Base-by-base conservation (phyloP, 2,113 vertebrate species). In the Crotalus helleri region DNA sequence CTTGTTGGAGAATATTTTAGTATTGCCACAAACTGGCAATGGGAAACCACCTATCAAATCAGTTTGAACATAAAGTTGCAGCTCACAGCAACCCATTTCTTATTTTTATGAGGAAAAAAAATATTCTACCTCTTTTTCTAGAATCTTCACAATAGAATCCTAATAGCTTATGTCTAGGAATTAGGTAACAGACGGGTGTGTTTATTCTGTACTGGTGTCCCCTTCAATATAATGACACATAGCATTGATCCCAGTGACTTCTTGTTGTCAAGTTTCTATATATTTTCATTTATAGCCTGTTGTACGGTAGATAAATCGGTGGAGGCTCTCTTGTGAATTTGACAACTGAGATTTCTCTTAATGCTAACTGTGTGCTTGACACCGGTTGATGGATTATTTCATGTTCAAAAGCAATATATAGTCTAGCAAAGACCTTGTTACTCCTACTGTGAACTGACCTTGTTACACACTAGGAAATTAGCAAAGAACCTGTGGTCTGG, bases 371-470 rank as follows among this genome's bases (percentile, higher is more conserved):
- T 96, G 92, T 95, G 69, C 91, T 93, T 95, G 95, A 90, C 96
- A 97, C 33, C 24, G 94, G 91, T 91, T 96, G 96, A 97, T 95
- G 90, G 94, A 96, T 97, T 95, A 96, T 89, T 89, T 94, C 86
- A 94, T 81, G 53, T 95, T 96, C 94, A 95, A 91, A 94, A 94
- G 92, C 54, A 92, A 51, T 93, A 86, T 90, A 86, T 90, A 39
- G 92, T 94, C 92, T 93, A 94, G 89, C 91, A 94, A 58, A 92
- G 55, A 92, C 95, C 51, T 53, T 61, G 21, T 5, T 85, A 21
- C 0, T 5, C 81, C 46, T 69, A 92, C 17, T 54, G 29, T 74
- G 21, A 94, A 90, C 91, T 46, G 93, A 93, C 89, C 92, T 95
- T 93, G 86, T 92, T 92, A 44, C 5, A 95, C 91, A 94, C 58